Conservation (phyloP, 2,888 invertebrate genomes). For the Agapostemon virescens region DNA sequence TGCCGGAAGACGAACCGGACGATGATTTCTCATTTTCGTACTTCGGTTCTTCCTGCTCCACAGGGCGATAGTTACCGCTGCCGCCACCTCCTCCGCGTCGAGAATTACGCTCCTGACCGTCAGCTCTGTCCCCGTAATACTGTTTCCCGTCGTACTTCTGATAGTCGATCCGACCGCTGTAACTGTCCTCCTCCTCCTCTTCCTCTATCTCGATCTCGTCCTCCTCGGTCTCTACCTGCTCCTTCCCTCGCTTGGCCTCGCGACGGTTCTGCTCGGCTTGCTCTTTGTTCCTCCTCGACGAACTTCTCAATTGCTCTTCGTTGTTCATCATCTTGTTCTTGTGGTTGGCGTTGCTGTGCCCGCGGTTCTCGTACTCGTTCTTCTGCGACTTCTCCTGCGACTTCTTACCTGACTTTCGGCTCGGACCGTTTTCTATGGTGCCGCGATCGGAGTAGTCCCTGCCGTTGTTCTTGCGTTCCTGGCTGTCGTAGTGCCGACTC, state of each 20-base stretch:
- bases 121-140: slow-evolving; percentile 70
- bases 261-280: slow-evolving; percentile 49
- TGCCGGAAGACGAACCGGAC: slow-evolving; percentile 72
- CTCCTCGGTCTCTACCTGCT: slow-evolving; percentile 74
- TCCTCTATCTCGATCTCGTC: slow-evolving; percentile 75
- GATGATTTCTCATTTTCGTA: slow-evolving; percentile 75
- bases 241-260: slow-evolving; percentile 51
- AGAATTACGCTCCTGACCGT: slow-evolving; percentile 56
- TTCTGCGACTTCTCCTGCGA: slow-evolving; percentile 63
- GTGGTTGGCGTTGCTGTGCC: slow-evolving; percentile 57
- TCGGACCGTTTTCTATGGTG: slow-evolving; percentile 56
- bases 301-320: slow-evolving; percentile 56
- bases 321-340: slow-evolving; percentile 60
- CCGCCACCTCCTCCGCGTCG: slow-evolving; percentile 21
- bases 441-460: slow-evolving; percentile 64
- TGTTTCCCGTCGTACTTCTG: slow-evolving; percentile 71
- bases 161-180: slow-evolving; percentile 67
- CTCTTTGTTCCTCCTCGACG: slow-evolving; percentile 47
- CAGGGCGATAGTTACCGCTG: slow-evolving; percentile 14
- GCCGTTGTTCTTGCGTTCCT: slow-evolving; percentile 58
- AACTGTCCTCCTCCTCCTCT: slow-evolving; percentile 70
- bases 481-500: slow-evolving; percentile 58
- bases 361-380: slow-evolving; percentile 68
- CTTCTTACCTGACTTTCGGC: slow-evolving; percentile 52
- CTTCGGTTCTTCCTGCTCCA: slow-evolving; percentile 64